Base-by-base conservation (phyloP, 2,113 vertebrate genomes). In the Elachura formosa region DNA sequence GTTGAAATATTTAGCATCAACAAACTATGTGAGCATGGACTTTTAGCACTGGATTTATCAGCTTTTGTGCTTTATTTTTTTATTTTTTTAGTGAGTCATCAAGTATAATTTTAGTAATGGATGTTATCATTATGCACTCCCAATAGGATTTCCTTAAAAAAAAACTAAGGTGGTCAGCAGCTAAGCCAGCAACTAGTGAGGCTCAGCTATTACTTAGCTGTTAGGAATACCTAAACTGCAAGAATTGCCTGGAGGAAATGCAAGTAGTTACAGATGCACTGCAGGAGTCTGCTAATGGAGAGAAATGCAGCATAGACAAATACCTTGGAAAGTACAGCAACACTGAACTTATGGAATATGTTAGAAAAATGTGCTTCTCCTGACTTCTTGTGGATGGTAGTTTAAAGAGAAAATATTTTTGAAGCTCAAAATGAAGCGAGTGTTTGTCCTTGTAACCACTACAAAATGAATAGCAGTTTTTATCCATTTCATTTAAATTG, bases 391-490 rank as follows among this genome's bases (percentile, higher is more conserved):
- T 76, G 41, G 21, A 13, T 72, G 45, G 23, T 63, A 87, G 28
- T 72, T 84, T 82, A 66, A 94, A 90, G 85, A 59, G 48, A 56
- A 94, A 51, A 41, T 80, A 49, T 41, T 91, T 84, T 90, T 93
- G 49, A 91, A 83, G 34, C 29, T 86, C 2, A 5, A 31, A 54
- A 31, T 68, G 52, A 84, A 92, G 93, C 45, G 43, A 68, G 6
- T 64, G 29, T 43, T 94, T 96, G 54, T 80, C 54, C 34, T 92
- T 74, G 52, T 62, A 83, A 68, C 11, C 5, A 2, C 19, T 76
- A 38, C 15, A 49, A 11, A 88, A 51, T 66, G 17, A 82, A 63
- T 43, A 26, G 22, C 4, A 1, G 7, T 22, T 38, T 79, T 62
- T 62, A 33, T 40, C 71, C 8, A 5, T 63, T 69, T 41, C 17